phyloP scores from a whole-genome alignment of 2,888 invertebrate species.

The Tupiocoris notatus region DNA sequence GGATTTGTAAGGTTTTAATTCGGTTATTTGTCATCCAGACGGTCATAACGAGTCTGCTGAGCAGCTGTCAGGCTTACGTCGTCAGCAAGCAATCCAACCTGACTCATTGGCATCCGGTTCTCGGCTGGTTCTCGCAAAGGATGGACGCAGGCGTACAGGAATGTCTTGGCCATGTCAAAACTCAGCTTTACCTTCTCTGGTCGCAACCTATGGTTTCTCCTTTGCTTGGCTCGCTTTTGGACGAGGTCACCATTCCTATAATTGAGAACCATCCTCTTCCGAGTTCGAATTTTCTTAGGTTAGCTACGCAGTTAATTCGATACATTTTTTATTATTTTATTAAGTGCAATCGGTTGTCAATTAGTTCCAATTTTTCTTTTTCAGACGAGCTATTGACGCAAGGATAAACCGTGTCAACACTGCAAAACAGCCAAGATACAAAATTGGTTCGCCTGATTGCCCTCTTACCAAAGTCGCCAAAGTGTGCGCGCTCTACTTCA shows the following conservation, averaged over 20 bases:
- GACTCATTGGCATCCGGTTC: conserved; percentile 95
- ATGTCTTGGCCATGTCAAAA: conserved; percentile 66
- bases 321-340: not conserved
- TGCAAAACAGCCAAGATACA: conserved; percentile 52
- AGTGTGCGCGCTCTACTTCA: conserved; percentile 89
- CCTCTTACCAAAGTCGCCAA: conserved; percentile 73
- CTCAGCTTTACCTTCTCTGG: conserved; percentile 73
- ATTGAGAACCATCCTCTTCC: conserved; percentile 46
- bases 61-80: conserved; percentile 90
- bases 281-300: conserved; percentile 46
- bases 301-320: not conserved
- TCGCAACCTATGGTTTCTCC: conserved; percentile 54
- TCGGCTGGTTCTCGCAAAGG: conserved; percentile 90
- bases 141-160: conserved; percentile 69
- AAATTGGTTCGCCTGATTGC: conserved; percentile 73
- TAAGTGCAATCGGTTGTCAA: not conserved
- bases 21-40: too few relatives aligned
- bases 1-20: too few relatives aligned
- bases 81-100: conserved; percentile 85
- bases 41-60: conserved; percentile 79
- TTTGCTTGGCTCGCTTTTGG: conserved; percentile 55
- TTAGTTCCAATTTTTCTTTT: conserved; percentile 16
- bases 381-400: conserved; percentile 60
- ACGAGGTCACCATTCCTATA: conserved; percentile 55
- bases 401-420: conserved; percentile 62